A percentile compares a stretch with the other conserved stretches of the same genome.
Conservation (phyloP, 2,113 vertebrate species). For the Isichthys henryi region DNA sequence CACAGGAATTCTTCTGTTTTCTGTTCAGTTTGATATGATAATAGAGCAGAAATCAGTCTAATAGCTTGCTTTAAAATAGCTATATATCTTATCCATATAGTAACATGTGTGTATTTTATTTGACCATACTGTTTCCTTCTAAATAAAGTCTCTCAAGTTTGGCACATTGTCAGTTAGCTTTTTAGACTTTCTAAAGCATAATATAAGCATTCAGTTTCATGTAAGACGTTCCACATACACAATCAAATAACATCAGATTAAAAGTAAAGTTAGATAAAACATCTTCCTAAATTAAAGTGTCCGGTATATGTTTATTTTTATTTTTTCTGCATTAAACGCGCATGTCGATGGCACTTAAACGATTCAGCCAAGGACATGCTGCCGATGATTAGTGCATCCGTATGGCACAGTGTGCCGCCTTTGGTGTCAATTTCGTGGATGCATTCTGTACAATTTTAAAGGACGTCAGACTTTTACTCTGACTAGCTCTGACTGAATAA, state of each 20-base stretch:
- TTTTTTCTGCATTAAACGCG: not conserved
- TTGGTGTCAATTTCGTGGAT: not conserved
- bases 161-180: not conserved
- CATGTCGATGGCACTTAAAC: not conserved
- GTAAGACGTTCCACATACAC: not conserved
- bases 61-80: not conserved
- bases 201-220: not conserved
- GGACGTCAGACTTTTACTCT: not conserved
- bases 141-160: not conserved
- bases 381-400: not conserved
- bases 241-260: not conserved
- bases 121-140: not conserved
- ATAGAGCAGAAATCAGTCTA: not conserved
- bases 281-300: not conserved
- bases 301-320: not conserved
- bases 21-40: not conserved
- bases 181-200: not conserved
- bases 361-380: not conserved
- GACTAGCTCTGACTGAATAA: not conserved
- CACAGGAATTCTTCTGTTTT: not conserved
- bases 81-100: not conserved
- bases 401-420: not conserved
- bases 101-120: not conserved
- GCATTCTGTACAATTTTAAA: not conserved
- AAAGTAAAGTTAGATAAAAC: not conserved